A percentile compares a stretch with the other conserved stretches of the same genome.
Evolutionary conservation across 2,113 vertebrate genomes (phyloP).

Genomic region (Paratilapia polleni): DNA sequence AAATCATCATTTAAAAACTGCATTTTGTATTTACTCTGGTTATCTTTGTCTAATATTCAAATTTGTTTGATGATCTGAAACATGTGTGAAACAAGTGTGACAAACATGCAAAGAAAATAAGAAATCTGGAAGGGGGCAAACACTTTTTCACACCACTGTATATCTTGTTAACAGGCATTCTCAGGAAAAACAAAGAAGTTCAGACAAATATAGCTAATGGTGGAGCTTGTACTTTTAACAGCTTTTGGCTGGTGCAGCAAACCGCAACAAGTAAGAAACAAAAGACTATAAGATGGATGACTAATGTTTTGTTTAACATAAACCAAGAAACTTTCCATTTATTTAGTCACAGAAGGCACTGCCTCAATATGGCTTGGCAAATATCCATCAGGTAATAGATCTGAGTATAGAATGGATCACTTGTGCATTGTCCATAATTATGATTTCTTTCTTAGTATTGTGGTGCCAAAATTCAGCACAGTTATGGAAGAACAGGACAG

Average conservation of each 20-base stretch:
- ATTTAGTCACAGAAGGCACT: not conserved
- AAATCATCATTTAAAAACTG: too few species aligned
- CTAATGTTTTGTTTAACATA: too few species aligned
- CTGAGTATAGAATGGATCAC: not conserved
- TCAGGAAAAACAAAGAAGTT: not conserved
- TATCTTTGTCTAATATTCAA: too few species aligned
- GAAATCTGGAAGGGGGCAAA: too few species aligned
- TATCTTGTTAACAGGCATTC: slow-evolving; percentile 17
- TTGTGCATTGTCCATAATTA: not conserved
- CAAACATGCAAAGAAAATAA: too few species aligned
- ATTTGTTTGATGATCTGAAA: too few species aligned
- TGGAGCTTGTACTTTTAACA: slow-evolving; percentile 4
- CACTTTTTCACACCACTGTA: too few species aligned
- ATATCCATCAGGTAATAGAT: not conserved
- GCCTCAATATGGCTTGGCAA: not conserved
- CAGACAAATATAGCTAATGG: slow-evolving; percentile 35
- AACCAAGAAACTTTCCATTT: not conserved
- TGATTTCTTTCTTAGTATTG: not conserved
- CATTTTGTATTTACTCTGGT: too few species aligned
- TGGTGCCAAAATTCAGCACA: not conserved
- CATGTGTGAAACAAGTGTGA: too few species aligned
- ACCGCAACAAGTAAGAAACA: not conserved
- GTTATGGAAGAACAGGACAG: not conserved
- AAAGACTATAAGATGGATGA: not conserved
- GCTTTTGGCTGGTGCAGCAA: not conserved